These are phyloP conservation scores for Sycobia sp. DNA, from an alignment of 1,140 invertebrate species.

Conservation along the genomic window DNA sequence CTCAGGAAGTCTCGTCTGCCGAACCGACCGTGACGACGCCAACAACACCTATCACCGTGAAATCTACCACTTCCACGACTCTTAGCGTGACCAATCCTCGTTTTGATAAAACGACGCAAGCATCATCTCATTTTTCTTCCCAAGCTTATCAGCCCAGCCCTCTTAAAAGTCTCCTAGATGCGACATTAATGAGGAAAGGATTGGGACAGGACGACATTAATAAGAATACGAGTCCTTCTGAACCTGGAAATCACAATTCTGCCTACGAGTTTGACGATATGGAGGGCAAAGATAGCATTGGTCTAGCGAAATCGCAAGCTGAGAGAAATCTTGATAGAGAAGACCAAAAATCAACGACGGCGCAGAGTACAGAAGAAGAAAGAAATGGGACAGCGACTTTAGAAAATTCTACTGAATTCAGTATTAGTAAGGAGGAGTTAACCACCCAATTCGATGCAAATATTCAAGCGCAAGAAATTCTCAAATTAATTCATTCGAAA, in stretches of 20 bases:
- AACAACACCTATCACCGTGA: not conserved
- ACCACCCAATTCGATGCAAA: not conserved
- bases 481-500: constrained; percentile 1
- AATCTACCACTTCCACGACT: not conserved
- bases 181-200: no score
- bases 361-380: not conserved
- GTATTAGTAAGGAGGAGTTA: not conserved
- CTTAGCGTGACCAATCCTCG: not conserved
- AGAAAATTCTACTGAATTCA: not conserved
- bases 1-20: not conserved
- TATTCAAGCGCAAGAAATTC: constrained; percentile 2
- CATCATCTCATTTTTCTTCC: not conserved
- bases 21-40: not conserved
- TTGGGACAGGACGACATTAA: not conserved
- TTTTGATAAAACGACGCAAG: not conserved
- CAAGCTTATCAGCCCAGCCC: no score
- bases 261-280: constrained; percentile 39
- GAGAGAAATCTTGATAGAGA: constrained; percentile 30
- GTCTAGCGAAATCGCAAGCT: constrained; percentile 41
- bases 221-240: not conserved
- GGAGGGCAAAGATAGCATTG: constrained; percentile 50
- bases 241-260: constrained; percentile 1
- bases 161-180: not conserved
- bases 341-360: constrained; percentile 4
- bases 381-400: not conserved